Conservation (phyloP, 2,888 invertebrate genomes). For the Syritta pipiens region DNA sequence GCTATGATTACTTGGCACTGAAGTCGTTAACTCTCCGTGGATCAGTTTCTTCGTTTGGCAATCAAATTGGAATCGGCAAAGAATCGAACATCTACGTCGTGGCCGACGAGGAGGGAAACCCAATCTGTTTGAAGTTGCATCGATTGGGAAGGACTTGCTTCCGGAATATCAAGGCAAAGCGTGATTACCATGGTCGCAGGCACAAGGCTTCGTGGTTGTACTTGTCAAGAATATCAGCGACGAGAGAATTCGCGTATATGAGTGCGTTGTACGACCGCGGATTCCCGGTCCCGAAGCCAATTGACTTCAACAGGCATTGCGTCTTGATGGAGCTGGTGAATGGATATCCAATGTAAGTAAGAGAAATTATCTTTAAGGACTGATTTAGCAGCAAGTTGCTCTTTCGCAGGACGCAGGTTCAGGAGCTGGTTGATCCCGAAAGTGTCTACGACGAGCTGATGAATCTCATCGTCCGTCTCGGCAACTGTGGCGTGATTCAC, state of each 20-base stretch:
- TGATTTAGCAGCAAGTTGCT: background rate
- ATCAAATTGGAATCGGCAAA: slow-evolving; percentile 99
- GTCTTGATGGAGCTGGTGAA: slow-evolving; percentile 96
- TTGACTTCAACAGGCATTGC: slow-evolving; percentile 97
- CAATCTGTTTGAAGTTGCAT: slow-evolving; percentile 94
- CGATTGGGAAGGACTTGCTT: slow-evolving; percentile 96
- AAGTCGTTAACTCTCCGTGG: slow-evolving; percentile 90
- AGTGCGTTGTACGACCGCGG: slow-evolving; percentile 92
- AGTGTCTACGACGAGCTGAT: slow-evolving; percentile 95
- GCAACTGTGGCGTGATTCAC: slow-evolving; percentile 97
- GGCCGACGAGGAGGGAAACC: slow-evolving; percentile 87
- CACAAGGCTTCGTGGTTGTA: slow-evolving; percentile 97
- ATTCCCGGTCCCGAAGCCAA: slow-evolving; percentile 96
- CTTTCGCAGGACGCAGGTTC: slow-evolving; percentile 83
- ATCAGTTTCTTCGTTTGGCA: slow-evolving; percentile 92
- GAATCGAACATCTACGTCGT: slow-evolving; percentile 98
- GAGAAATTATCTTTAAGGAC: background rate
- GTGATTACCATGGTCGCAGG: slow-evolving; percentile 97
- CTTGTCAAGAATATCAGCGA: slow-evolving; percentile 96
- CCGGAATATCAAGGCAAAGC: slow-evolving; percentile 95
- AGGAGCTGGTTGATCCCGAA: slow-evolving; percentile 85
- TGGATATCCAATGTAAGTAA: slow-evolving; percentile 88
- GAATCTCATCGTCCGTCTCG: slow-evolving; percentile 93
- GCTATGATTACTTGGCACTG: slow-evolving; percentile 97
- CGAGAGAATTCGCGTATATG: slow-evolving; percentile 99